Conservation (phyloP, 2,113 vertebrate genomes). For the Phylloscopus trochiloides region DNA sequence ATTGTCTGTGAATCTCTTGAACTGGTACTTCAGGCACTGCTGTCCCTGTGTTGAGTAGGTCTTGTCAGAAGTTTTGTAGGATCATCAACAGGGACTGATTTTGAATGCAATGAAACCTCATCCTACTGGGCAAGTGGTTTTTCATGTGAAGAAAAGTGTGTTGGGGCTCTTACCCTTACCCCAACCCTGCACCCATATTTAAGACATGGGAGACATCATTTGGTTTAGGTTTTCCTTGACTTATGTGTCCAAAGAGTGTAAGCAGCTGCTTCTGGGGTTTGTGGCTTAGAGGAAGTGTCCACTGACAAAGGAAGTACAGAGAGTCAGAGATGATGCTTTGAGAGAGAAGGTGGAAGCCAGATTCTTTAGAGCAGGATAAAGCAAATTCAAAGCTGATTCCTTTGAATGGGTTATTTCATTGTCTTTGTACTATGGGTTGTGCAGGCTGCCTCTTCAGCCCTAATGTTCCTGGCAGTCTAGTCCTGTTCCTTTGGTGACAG, state of each 20-base stretch:
- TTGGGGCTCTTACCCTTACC: not conserved
- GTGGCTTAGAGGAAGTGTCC: not conserved
- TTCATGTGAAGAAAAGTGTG: not conserved
- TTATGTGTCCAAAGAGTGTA: not conserved
- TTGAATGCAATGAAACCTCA: not conserved
- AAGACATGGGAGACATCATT: rapidly evolving
- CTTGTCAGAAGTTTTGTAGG: not conserved
- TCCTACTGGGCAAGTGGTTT: not conserved
- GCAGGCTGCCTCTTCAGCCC: not conserved
- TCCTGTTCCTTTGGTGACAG: not conserved
- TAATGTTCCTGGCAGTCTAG: not conserved
- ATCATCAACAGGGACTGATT: not conserved
- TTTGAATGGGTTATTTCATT: not conserved
- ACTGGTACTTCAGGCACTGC: not conserved
- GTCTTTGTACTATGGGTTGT: not conserved
- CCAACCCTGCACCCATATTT: not conserved
- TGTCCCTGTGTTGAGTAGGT: not conserved
- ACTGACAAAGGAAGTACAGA: not conserved
- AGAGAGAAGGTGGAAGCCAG: not conserved
- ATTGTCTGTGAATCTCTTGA: not conserved
- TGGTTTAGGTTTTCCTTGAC: not conserved
- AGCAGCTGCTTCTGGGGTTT: not conserved
- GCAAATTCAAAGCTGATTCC: not conserved
- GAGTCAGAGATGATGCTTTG: not conserved
- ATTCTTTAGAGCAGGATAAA: not conserved